Conservation (phyloP, 1,140 invertebrate species). For the Cydia strobilella region DNA sequence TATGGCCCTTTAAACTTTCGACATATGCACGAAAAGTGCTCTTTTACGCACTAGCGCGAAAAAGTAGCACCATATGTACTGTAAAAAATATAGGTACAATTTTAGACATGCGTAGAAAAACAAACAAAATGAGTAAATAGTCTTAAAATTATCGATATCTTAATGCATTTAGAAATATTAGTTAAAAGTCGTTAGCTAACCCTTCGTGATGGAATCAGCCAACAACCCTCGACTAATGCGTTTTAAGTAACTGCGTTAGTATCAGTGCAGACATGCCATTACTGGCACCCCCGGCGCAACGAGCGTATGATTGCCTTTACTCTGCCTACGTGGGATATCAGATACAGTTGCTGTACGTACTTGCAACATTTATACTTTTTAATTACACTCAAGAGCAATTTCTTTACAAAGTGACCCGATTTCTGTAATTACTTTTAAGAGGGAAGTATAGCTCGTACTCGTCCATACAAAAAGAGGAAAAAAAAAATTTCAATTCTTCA, state of each 20-base stretch:
- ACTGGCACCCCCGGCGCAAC: constrained; percentile 18
- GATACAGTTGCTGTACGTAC: background rate
- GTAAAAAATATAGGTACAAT: too few relatives aligned
- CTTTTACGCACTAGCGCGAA: too few relatives aligned
- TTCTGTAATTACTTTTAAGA: too few relatives aligned
- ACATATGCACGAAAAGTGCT: too few relatives aligned
- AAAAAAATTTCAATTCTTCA: too few relatives aligned
- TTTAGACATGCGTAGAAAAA: too few relatives aligned
- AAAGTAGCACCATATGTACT: too few relatives aligned
- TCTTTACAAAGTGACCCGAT: too few relatives aligned
- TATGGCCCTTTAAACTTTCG: too few relatives aligned
- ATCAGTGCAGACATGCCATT: constrained; percentile 23
- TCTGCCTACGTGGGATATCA: constrained; percentile 5
- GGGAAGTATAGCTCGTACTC: too few relatives aligned
- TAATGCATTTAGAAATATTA: background rate
- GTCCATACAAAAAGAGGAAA: too few relatives aligned
- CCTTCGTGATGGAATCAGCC: constrained; percentile 2
- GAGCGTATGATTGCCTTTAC: constrained; percentile 22
- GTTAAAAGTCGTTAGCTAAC: constrained; percentile 19
- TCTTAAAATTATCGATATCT: background rate
- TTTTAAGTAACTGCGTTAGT: constrained; percentile 28
- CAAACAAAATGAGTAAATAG: background rate
- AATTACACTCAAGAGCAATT: too few relatives aligned
- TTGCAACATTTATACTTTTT: background rate
- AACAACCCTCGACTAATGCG: constrained; percentile 14